A percentile compares a stretch with the other conserved stretches of the same genome.
Evolutionary conservation across 1,140 invertebrate genomes (phyloP).

Genomic region (Matsumurasca onukii): DNA sequence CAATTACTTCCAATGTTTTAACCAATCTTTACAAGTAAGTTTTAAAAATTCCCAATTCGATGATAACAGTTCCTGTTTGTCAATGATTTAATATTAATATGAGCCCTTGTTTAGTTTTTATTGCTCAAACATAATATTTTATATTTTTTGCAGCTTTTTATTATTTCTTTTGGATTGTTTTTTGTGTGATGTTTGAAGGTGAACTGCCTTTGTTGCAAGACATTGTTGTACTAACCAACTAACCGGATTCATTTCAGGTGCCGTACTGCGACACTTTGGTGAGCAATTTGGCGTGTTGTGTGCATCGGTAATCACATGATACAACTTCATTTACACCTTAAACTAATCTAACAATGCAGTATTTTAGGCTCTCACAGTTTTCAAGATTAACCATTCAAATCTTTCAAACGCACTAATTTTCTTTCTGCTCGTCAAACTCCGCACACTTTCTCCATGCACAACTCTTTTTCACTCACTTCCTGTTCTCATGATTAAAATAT

Average conservation of each 20-base stretch:
- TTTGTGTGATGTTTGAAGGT: constrained; percentile 1
- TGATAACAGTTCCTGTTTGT: too few species aligned
- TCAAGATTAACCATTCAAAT: constrained; percentile 13
- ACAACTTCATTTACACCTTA: constrained; percentile 25
- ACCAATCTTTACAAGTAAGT: too few species aligned
- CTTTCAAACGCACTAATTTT: constrained; percentile 15
- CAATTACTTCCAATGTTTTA: too few species aligned
- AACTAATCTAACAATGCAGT: constrained; percentile 23
- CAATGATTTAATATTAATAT: too few species aligned
- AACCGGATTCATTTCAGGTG: constrained; percentile 61
- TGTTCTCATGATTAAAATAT: background rate
- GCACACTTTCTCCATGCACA: constrained; percentile 5
- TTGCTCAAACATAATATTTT: background rate
- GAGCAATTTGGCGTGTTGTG: constrained; percentile 89
- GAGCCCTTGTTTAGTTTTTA: too few species aligned
- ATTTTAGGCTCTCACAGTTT: constrained; percentile 12
- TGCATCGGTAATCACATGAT: constrained; percentile 72
- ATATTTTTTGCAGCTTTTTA: background rate
- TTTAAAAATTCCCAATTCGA: too few species aligned
- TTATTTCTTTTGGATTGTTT: background rate
- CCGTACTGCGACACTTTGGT: constrained; percentile 85
- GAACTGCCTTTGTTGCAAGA: constrained; percentile 48
- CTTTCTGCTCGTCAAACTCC: constrained; percentile 11
- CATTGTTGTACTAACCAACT: constrained; percentile 51
- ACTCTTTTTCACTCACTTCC: constrained; percentile 12